Conservation (phyloP, 2,113 vertebrate species). For the Miniopterus natalensis region DNA sequence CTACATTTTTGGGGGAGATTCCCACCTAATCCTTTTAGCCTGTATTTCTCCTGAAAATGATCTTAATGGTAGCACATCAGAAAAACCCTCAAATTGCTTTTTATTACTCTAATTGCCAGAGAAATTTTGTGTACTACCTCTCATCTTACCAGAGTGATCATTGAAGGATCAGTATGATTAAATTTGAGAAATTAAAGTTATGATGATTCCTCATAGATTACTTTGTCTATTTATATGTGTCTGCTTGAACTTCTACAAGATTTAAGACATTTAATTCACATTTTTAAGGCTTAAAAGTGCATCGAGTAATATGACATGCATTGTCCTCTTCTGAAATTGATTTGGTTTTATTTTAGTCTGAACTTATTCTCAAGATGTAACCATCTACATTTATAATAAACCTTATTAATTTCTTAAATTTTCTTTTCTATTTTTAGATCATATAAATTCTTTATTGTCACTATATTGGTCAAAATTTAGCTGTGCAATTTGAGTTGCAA, state of each 20-base stretch:
- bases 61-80: background rate
- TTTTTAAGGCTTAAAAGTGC: background rate
- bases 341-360: slow-evolving; percentile 29
- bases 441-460: background rate
- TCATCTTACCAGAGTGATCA: slow-evolving; percentile 43
- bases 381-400: background rate
- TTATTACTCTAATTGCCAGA: slow-evolving; percentile 31
- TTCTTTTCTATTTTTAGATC: slow-evolving; percentile 32
- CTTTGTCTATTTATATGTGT: slow-evolving; percentile 31
- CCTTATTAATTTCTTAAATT: background rate
- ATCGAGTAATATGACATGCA: background rate
- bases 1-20: background rate
- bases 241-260: background rate
- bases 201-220: background rate
- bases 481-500: background rate
- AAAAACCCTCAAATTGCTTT: background rate
- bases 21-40: background rate
- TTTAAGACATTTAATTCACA: slow-evolving; percentile 48
- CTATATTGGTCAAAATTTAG: slow-evolving; percentile 6
- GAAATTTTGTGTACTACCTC: background rate
- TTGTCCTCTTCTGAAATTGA: slow-evolving; percentile 51
- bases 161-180: slow-evolving; percentile 36
- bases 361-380: background rate
- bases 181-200: slow-evolving; percentile 66
- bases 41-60: slow-evolving; percentile 22